Evolutionary conservation across 2,888 invertebrate species (phyloP).

Genomic region (Euphydryas editha): DNA sequence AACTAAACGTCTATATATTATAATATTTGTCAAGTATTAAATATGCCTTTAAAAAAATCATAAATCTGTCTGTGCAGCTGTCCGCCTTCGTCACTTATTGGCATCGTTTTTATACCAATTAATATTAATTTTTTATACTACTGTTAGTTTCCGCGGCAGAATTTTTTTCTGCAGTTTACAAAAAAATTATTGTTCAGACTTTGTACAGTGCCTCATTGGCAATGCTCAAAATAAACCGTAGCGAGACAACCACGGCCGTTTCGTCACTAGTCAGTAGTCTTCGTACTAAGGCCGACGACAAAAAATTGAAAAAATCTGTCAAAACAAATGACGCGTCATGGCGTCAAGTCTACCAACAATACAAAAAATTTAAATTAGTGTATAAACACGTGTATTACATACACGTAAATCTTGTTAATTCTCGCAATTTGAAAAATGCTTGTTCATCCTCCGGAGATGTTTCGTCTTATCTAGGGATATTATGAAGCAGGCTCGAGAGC

Average conservation of each 20-base stretch:
- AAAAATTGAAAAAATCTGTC: neutral
- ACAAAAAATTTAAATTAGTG: neutral
- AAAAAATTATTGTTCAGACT: conserved; percentile 37
- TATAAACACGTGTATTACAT: neutral
- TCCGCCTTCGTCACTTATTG: conserved; percentile 36
- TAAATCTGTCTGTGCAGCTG: neutral
- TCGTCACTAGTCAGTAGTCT: conserved; percentile 7
- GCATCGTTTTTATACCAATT: conserved; percentile 35
- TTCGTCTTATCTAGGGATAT: too few relatives aligned
- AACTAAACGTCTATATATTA: neutral
- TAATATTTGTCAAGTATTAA: conserved; percentile 6
- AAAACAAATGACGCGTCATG: conserved; percentile 27
- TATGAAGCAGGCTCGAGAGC: too few relatives aligned
- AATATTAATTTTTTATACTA: conserved; percentile 33
- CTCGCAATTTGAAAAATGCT: neutral
- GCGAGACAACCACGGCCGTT: conserved; percentile 49
- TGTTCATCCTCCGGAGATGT: too few relatives aligned
- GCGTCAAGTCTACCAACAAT: conserved; percentile 19
- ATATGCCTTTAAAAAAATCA: conserved; percentile 4
- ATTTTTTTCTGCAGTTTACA: conserved; percentile 34
- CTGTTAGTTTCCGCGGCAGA: conserved; percentile 26
- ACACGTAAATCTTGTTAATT: neutral
- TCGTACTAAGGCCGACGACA: neutral
- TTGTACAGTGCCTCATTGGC: conserved; percentile 55
- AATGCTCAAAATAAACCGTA: conserved; percentile 61